These are phyloP conservation scores for Melanophora roralis DNA, from an alignment of 2,888 invertebrate species.

Conservation along the genomic window DNA sequence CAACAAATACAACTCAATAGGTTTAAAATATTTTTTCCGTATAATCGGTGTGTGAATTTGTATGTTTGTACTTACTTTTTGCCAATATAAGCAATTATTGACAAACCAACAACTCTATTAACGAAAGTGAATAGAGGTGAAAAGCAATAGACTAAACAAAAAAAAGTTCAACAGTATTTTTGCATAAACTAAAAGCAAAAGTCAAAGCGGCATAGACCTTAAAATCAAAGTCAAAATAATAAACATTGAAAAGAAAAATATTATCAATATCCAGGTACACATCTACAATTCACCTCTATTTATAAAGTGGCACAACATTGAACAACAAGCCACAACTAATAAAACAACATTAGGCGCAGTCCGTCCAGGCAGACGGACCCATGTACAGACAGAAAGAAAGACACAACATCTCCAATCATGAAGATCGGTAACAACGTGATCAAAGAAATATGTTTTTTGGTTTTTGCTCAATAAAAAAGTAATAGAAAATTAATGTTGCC, in stretches of 20 bases:
- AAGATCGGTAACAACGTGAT: conserved; percentile 42
- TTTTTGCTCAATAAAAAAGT: conserved; percentile 7
- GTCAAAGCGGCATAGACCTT: conserved; percentile 9
- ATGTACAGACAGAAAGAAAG: background rate
- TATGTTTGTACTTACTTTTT: too few relatives aligned
- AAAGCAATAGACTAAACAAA: background rate
- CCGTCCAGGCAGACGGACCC: too few relatives aligned
- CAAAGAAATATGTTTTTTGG: conserved; percentile 19
- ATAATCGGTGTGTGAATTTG: too few relatives aligned
- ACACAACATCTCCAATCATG: conserved; percentile 5
- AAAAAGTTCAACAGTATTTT: conserved; percentile 38
- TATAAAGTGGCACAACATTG: conserved; percentile 9
- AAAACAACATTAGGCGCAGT: background rate
- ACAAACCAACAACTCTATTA: conserved; percentile 46
- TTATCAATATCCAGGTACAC: background rate
- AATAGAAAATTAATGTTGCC: conserved; percentile 10
- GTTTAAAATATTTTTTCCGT: too few relatives aligned
- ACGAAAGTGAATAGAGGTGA: background rate
- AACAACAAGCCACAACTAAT: background rate
- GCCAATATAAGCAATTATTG: conserved; percentile 26
- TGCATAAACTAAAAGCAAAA: background rate
- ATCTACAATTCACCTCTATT: conserved; percentile 1
- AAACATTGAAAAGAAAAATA: conserved; percentile 17
- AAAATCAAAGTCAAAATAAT: conserved; percentile 9
- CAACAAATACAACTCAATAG: background rate